phyloP scores from a whole-genome alignment of 2,113 vertebrate species.

The Orthonyx spaldingii region DNA sequence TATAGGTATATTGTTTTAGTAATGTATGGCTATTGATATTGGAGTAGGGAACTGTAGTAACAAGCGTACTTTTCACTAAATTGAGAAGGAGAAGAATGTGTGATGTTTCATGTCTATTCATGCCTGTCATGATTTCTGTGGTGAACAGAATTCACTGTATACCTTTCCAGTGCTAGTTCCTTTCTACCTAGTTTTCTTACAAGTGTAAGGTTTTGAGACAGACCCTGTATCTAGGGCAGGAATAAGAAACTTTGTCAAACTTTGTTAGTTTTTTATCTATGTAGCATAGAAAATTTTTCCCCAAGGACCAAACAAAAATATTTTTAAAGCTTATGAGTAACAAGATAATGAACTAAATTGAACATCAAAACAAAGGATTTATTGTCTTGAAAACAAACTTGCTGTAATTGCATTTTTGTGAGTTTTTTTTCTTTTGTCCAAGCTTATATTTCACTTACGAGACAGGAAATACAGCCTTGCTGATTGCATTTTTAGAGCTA shows the following conservation, averaged over 20 bases:
- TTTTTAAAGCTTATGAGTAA: background rate
- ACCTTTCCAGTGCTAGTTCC: background rate
- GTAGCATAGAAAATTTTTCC: background rate
- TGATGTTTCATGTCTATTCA: background rate
- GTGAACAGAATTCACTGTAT: background rate
- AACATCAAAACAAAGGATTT: background rate
- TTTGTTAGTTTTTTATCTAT: background rate
- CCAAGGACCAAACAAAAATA: background rate
- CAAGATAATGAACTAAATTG: background rate
- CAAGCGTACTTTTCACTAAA: background rate
- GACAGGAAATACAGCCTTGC: slow-evolving; percentile 29
- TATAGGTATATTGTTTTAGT: background rate
- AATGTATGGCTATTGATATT: background rate
- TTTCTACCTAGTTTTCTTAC: background rate
- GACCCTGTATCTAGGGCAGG: background rate
- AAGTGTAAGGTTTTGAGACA: background rate
- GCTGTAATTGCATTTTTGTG: background rate
- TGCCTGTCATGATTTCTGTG: background rate
- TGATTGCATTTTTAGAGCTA: background rate
- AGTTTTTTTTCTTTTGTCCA: background rate
- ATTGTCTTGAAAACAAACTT: background rate
- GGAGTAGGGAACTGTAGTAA: background rate
- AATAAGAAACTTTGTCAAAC: background rate
- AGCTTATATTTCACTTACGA: background rate
- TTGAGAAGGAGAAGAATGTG: background rate